These are phyloP conservation scores for Eudemis profundana DNA, from an alignment of 2,888 invertebrate species.

Conservation along the genomic window DNA sequence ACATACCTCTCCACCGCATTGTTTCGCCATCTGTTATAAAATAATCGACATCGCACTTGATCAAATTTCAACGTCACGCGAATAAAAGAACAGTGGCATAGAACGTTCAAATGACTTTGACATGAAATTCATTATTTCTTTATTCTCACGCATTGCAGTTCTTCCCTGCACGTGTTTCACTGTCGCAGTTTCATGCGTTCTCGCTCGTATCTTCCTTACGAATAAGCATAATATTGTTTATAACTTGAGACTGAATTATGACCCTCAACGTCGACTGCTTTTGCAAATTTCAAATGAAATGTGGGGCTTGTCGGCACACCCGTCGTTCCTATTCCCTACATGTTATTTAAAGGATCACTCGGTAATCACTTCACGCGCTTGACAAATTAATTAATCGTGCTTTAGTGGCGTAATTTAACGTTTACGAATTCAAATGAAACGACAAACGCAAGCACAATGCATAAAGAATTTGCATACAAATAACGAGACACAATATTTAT, in stretches of 20 bases:
- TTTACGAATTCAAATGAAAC: conserved; percentile 8
- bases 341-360: conserved; percentile 20
- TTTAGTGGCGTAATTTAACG: conserved; percentile 13
- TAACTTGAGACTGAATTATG: conserved; percentile 57
- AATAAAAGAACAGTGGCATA: not conserved
- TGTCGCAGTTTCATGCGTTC: not conserved
- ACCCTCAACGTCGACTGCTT: conserved; percentile 48
- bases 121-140: not conserved
- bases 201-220: conserved; percentile 11
- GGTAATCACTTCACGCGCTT: conserved; percentile 10
- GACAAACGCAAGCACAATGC: too few species aligned
- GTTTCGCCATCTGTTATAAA: not conserved
- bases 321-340: conserved; percentile 1
- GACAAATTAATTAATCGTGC: conserved; percentile 19
- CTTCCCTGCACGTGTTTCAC: not conserved
- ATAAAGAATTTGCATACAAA: conserved; percentile 14
- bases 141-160: not conserved
- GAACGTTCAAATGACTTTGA: too few species aligned
- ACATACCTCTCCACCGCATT: not conserved
- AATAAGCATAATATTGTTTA: conserved; percentile 30
- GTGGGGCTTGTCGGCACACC: conserved; percentile 46
- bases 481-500: not conserved
- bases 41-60: not conserved
- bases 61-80: not conserved
- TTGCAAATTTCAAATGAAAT: conserved; percentile 56